Base-by-base conservation (phyloP, 2,113 vertebrate species). In the Ageneiosus marmoratus region DNA sequence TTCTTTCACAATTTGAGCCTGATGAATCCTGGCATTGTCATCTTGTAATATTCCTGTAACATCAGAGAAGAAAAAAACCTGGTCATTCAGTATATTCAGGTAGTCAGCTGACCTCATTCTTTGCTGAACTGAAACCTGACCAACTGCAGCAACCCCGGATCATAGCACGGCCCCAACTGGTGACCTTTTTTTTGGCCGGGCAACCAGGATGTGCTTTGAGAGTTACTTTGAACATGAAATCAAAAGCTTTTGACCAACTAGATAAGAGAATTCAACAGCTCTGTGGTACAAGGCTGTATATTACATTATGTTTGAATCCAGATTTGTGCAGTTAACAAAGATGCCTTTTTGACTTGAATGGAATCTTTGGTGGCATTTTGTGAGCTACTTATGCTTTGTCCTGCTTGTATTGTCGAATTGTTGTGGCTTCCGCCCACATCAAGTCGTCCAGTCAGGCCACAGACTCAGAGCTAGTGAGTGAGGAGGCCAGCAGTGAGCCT, bases 311-410 rank as follows among this genome's bases (percentile, higher is more conserved):
- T 37, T 34, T 55, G 50, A 3, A 22, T 55, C 3, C 73, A 16
- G 72, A 51, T 50, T 50, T 73, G 44, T 67, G 63, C 74, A 79
- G 63, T 53, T 70, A 58, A 77, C 80, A 76, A 80, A 80, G 72
- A 73, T 62, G 63, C 27, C 70, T 74, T 2, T 62, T 85, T 78
- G 56, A 85, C 60, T 86, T 56, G 24, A 50, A 86, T 81, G 81
- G 58, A 86, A 88, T 89, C 85, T 84, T 51, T 55, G 41, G 10
- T 84, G 69, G 53, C 67, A 70, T 79, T 87, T 77, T 62, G 41
- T 32, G 78, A 77, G 41, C 69, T 62, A 48, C 41, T 48, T 76
- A 51, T 81, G 53, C 70, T 79, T 84, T 82, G 82, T 84, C 16
- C 55, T 55, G 60, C 62, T 65, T 83, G 55, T 76, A 79, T 82